phyloP scores from a whole-genome alignment of 2,113 vertebrate species.

The Athene noctua region DNA sequence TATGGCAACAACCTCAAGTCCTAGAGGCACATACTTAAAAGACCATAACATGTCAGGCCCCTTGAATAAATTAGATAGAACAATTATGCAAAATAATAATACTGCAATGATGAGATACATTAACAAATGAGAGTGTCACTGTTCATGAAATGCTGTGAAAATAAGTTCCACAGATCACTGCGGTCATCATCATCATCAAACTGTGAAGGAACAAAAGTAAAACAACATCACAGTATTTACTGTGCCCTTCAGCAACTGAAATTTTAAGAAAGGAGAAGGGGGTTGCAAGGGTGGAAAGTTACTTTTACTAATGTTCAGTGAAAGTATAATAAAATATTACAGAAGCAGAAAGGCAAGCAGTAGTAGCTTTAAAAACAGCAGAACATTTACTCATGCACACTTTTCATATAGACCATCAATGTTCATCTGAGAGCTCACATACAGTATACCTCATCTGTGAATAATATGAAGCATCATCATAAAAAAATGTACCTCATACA shows the following conservation, averaged over 20 bases:
- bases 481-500: neutral
- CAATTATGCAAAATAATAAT: slow-evolving; percentile 63
- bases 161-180: slow-evolving; percentile 41
- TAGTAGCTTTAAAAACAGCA: neutral
- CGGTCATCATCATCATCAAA: slow-evolving; percentile 39
- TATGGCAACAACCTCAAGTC: slow-evolving; percentile 78
- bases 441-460: neutral
- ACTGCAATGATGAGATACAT: slow-evolving; percentile 33
- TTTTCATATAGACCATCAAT: neutral
- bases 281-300: neutral
- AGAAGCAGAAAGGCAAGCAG: neutral
- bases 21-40: slow-evolving; percentile 76
- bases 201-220: slow-evolving; percentile 14
- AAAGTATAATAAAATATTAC: neutral
- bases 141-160: slow-evolving; percentile 28
- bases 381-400: neutral
- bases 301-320: neutral
- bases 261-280: neutral
- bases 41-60: slow-evolving; percentile 58
- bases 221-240: neutral
- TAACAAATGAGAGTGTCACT: slow-evolving; percentile 34
- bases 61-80: slow-evolving; percentile 60
- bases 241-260: neutral
- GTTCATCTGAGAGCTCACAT: neutral
- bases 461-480: neutral